Percentiles rank a stretch among this genome's conserved stretches.
Conservation (phyloP, 2,888 invertebrate species). For the Brachyopa scutellaris region DNA sequence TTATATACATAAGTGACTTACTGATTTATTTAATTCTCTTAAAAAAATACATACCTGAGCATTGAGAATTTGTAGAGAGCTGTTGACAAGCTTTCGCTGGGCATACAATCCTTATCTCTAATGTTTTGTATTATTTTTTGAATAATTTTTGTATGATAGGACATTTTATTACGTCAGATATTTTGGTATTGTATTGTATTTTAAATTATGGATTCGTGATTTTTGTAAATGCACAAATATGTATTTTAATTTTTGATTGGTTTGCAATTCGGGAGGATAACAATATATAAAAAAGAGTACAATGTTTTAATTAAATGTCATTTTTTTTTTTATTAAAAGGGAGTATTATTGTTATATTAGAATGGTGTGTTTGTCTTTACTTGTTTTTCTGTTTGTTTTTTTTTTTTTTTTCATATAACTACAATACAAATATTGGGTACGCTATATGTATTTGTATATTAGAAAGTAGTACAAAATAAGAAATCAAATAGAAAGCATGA, state of each 20-base stretch:
- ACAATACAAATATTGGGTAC: constrained; percentile 2
- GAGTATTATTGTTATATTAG: neutral
- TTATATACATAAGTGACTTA: constrained; percentile 35
- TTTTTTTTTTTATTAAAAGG: constrained; percentile 29
- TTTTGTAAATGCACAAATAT: constrained; percentile 54
- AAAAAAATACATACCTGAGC: constrained; percentile 85
- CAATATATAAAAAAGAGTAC: constrained; percentile 57
- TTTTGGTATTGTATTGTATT: constrained; percentile 44
- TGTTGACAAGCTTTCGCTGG: constrained; percentile 89
- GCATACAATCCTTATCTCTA: constrained; percentile 90
- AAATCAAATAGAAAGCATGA: neutral
- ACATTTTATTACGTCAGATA: constrained; percentile 32
- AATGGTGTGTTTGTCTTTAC: constrained; percentile 16
- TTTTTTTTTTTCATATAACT: constrained; percentile 5
- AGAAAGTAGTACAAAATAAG: neutral
- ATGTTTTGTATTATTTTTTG: constrained; percentile 55
- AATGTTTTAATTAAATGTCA: constrained; percentile 47
- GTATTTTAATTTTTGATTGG: constrained; percentile 48
- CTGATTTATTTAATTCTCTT: neutral
- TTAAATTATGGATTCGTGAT: constrained; percentile 25
- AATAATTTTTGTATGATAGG: constrained; percentile 21
- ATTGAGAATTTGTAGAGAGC: constrained; percentile 88
- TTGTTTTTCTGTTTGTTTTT: constrained; percentile 2
- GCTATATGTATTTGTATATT: neutral
- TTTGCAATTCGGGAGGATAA: constrained; percentile 60